Evolutionary conservation across 2,888 invertebrate genomes (phyloP).

Genomic region (Cantharis rustica): DNA sequence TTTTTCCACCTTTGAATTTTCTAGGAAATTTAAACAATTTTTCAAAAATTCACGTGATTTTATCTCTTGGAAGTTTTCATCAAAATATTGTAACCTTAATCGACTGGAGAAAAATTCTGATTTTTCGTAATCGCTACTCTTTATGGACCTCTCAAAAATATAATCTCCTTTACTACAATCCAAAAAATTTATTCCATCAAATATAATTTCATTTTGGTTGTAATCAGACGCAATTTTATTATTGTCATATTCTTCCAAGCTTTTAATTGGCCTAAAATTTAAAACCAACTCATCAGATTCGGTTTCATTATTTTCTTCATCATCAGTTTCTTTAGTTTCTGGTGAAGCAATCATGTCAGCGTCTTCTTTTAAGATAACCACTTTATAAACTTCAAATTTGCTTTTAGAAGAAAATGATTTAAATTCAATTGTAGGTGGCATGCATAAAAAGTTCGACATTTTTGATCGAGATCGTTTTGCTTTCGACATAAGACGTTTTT

Average conservation of each 20-base stretch:
- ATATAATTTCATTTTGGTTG: not conserved
- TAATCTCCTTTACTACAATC: not conserved
- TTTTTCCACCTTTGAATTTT: not conserved
- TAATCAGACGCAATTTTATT: not conserved
- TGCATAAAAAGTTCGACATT: not conserved
- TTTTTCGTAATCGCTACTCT: not conserved
- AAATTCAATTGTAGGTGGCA: not conserved
- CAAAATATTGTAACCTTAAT: conserved; percentile 11
- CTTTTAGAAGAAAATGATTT: not conserved
- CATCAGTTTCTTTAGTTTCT: not conserved
- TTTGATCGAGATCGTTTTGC: not conserved
- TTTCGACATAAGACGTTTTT: not conserved
- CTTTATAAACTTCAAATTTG: not conserved
- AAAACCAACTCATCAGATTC: not conserved
- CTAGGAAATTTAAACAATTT: not conserved
- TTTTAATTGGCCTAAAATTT: not conserved
- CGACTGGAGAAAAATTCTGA: not conserved
- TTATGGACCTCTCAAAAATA: not conserved
- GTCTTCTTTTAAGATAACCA: not conserved
- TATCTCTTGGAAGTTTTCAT: conserved; percentile 25
- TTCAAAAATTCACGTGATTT: not conserved
- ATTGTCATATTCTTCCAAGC: conserved; percentile 3
- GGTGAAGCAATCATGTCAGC: not conserved
- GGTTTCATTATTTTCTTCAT: not conserved
- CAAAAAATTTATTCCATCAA: not conserved